Evolutionary conservation across 2,888 invertebrate genomes (phyloP), one percentile per base, ranked within the genome.

Genomic region (Conops quadrifasciatus): DNA sequence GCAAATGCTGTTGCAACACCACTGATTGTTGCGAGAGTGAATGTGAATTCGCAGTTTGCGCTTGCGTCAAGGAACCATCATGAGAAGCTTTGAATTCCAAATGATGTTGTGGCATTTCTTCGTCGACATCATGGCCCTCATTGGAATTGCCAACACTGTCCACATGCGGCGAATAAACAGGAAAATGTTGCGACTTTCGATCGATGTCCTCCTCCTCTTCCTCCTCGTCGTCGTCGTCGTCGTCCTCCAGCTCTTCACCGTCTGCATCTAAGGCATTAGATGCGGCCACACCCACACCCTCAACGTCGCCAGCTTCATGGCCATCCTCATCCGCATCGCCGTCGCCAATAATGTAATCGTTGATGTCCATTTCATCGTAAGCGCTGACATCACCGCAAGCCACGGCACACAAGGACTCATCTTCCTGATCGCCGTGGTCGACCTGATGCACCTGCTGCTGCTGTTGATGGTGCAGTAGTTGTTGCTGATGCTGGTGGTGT

Each of bases 341-440:
- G 76, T 82, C 80, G 3, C 83, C 82, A 49, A 82, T 83, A 30
- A 83, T 83, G 53, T 82, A 83, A 70, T 80, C 80, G 56, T 81
- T 82, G 49, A 83, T 82, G 63, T 83, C 82, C 81, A 83, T 83
- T 65, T 83, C 83, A 70, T 83, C 82, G 66, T 83, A 83, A 51
- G 75, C 76, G 9, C 75, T 72, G 24, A 75, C 78, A 24, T 62
- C 71, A 62, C 71, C 75, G 51, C 70, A 67, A 11, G 71, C 56
- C 26, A 72, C 75, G 43, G 74, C 75, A 62, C 75, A 76, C 26
- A 77, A 47, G 16, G 68, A 30, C 24, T 73, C 73, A 53, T 75
- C 73, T 19, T 62, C 36, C n/a, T n/a, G 5, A 30, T 67, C 64
- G 5, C 73, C 72, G 45, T 19, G 45, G 62, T 19, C 45, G 62